Evolutionary conservation across 2,888 invertebrate genomes (phyloP), one percentile per base, ranked within the genome.

Genomic region (Pristionchus exspectatus): DNA sequence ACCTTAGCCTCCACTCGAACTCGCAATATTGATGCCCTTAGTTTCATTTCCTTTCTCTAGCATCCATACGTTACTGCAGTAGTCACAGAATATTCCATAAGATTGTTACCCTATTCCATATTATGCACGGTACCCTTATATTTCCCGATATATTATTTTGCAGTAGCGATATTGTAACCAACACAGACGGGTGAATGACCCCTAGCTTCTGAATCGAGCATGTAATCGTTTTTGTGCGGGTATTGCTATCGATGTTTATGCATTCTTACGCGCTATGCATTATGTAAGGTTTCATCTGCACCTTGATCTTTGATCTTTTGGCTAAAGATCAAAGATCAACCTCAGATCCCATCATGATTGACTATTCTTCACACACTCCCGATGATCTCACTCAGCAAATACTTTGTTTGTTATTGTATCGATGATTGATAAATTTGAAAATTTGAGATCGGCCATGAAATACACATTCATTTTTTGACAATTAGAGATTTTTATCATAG

Each of bases 361-460:
- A 74, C 30, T 21, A 33, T 44, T 38, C 14, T 74, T 74, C 66
- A n/a, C 5, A 38, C 44, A 50, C 81, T 81, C 81, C 81, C 81
- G 81, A 81, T 81, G 81, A 81, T 81, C 81, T 81, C 81, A 81
- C 77, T 44, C 44, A 33, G 38, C 0, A 44, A 77, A 69, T 27
- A 30, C 38, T 9, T 50, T 81, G 50, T 54, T 33, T 77, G 77
- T 12, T 54, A 54, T 50, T 50, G 81, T 81, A 50, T 63, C 63
- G 63, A 63, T 63, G 24, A 63, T 24, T 63, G n/a, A 63, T 63
- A 63, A 63, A 63, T 24, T 63, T 63, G n/a, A 63, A 56, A 56
- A 56, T 56, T 21, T 10, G 56, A 50, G 9, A 50, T 9, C 44
- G 44, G 44, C 44, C 3, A 9, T 50, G 44, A 9, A 56, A 2